These are phyloP conservation scores for Carassius carassius DNA, from an alignment of 2,113 vertebrate species.

Conservation along the genomic window DNA sequence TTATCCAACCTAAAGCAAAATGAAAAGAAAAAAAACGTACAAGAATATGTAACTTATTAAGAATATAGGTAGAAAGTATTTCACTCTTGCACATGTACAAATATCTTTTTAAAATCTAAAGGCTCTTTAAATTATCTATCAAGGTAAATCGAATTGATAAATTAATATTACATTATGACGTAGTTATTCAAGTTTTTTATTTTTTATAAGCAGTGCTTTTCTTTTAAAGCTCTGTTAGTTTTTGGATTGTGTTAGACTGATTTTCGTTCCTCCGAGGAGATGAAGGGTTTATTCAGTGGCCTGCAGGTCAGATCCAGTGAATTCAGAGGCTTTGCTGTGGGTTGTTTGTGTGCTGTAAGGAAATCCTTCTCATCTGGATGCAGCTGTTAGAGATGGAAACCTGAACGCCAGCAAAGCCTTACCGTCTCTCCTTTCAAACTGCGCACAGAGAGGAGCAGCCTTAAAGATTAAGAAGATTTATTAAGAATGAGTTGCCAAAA, in stretches of 20 bases:
- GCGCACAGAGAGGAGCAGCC: neutral
- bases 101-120: too few relatives aligned
- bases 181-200: too few relatives aligned
- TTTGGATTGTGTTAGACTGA: neutral
- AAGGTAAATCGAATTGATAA: too few relatives aligned
- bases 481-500: neutral
- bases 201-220: too few relatives aligned
- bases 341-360: constrained; percentile 42
- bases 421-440: neutral
- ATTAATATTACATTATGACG: too few relatives aligned
- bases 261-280: neutral
- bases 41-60: neutral
- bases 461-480: neutral
- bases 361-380: constrained; percentile 50
- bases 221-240: neutral
- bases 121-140: neutral
- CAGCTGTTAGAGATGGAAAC: constrained; percentile 29
- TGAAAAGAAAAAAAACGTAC: too few relatives aligned
- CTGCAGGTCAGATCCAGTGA: constrained; percentile 16
- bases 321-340: constrained; percentile 49
- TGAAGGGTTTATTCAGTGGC: neutral
- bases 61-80: neutral
- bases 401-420: neutral
- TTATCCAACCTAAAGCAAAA: too few relatives aligned
- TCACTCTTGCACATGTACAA: neutral